A percentile compares a stretch with the other conserved stretches of the same genome.
Conservation (phyloP, 2,888 invertebrate genomes). For the Slavum lentiscoides region DNA sequence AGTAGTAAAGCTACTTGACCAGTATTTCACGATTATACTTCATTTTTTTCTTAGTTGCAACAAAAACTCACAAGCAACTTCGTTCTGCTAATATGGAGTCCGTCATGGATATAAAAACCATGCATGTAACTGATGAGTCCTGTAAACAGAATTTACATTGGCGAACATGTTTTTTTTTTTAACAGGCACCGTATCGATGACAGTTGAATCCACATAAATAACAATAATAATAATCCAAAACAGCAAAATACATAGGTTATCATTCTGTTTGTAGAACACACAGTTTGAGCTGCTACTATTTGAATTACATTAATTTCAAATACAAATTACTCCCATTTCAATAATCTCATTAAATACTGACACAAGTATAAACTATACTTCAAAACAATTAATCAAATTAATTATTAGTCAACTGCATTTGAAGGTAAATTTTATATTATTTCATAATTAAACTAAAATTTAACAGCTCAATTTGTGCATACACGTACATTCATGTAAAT, state of each 20-base stretch:
- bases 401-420: background rate
- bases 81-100: constrained; percentile 53
- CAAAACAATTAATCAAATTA: background rate
- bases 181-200: constrained; percentile 50
- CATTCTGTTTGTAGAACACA: constrained; percentile 31
- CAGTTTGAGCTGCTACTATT: constrained; percentile 27
- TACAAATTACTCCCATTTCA: background rate
- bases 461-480: constrained; percentile 35
- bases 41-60: constrained; percentile 52
- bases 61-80: constrained; percentile 53
- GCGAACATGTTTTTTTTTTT: constrained; percentile 50
- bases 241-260: constrained; percentile 21
- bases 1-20: constrained; percentile 35
- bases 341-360: constrained; percentile 10
- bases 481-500: constrained; percentile 19
- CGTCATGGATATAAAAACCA: constrained; percentile 53
- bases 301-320: constrained; percentile 3
- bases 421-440: background rate
- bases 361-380: background rate
- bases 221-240: constrained; percentile 28
- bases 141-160: constrained; percentile 53
- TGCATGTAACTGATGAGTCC: constrained; percentile 53
- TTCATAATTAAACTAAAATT: constrained; percentile 14
- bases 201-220: constrained; percentile 48
- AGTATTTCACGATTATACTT: constrained; percentile 39